These are phyloP conservation scores for Rhopilema esculentum DNA, from an alignment of 30 jellyfish, hydroid and myxozoan genomes.

Conservation along the genomic window DNA sequence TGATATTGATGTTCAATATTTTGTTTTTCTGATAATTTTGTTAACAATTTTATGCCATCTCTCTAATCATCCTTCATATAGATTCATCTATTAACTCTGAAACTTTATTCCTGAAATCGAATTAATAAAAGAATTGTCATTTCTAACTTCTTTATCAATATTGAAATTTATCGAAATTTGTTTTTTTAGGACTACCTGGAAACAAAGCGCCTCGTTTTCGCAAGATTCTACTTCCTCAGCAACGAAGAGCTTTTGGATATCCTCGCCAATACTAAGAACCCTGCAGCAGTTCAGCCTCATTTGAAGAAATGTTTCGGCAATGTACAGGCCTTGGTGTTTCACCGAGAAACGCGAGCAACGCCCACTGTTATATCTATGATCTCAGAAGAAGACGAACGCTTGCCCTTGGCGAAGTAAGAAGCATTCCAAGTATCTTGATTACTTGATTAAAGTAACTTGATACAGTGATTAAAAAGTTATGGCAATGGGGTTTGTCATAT, in stretches of 20 bases:
- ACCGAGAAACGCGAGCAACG: constrained; percentile 62
- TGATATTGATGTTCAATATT: too few relatives aligned
- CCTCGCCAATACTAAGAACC: constrained; percentile 82
- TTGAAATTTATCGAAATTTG: too few relatives aligned
- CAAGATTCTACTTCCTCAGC: constrained; percentile 90
- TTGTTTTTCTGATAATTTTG: neutral
- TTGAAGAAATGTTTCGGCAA: constrained; percentile 86
- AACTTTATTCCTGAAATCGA: too few relatives aligned
- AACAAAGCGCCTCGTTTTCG: constrained; percentile 84
- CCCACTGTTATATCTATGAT: constrained; percentile 68
- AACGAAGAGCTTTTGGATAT: constrained; percentile 90
- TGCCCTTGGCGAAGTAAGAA: constrained; percentile 72
- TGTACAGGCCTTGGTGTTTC: constrained; percentile 68
- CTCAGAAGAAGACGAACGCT: constrained; percentile 78
- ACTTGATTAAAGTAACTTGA: too few relatives aligned
- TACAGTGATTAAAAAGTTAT: too few relatives aligned
- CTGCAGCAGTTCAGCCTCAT: constrained; percentile 83
- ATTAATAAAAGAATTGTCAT: too few relatives aligned
- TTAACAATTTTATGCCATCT: too few relatives aligned
- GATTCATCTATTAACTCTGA: too few relatives aligned
- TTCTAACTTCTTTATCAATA: too few relatives aligned
- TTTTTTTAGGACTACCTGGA: constrained; percentile 85
- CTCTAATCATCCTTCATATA: too few relatives aligned
- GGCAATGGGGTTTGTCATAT: too few relatives aligned
- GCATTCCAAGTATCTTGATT: neutral